Evolutionary conservation across 2,797 vertebrate species (phyloP), one percentile per base, ranked within the genome.

Genomic region (Hippoglossus hippoglossus): DNA sequence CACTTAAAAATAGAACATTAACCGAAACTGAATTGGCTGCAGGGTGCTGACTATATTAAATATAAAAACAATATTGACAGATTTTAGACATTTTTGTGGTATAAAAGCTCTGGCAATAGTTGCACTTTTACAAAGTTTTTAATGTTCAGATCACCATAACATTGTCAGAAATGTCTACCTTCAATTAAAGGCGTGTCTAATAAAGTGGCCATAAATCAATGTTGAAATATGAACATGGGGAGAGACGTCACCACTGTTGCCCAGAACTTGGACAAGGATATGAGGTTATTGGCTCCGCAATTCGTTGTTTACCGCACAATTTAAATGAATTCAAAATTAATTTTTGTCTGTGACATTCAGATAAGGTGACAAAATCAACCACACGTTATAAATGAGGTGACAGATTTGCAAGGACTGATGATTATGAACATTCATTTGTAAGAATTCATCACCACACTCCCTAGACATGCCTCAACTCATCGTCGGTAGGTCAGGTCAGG

Each of bases 391-490:
- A 26, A 44, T n/a, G 22, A 28, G 19, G 8, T 0, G 21, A 75
- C n/a, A 56, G 22, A 47, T 24, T 68, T 57, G 21, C 49, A 21
- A 60, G 67, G 55, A 59, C 41, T 31, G 25, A 61, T 57, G 60
- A 71, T 77, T 24, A 57, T 58, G 52, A 73, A 39, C 15, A 26
- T 75, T 74, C 67, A 66, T 67, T 69, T 66, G 19, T 44, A 13
- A 44, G 3, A 63, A 28, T 24, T 25, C 28, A 69, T 67, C 41
- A 41, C 8, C 83, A 74, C 22, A 25, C 58, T 71, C 51, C 64
- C 63, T 49, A 53, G 55, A 88, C 79, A 93, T 92, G 75, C 53
- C 87, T 82, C 87, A 75, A 19, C 44, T 67, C 55, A 31, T 58
- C 63, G 87, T 59, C 36, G 83, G 53, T 46, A 46, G 73, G 59